Conservation (phyloP, 1,140 invertebrate species). For the Zeugodacus cucurbitae region DNA sequence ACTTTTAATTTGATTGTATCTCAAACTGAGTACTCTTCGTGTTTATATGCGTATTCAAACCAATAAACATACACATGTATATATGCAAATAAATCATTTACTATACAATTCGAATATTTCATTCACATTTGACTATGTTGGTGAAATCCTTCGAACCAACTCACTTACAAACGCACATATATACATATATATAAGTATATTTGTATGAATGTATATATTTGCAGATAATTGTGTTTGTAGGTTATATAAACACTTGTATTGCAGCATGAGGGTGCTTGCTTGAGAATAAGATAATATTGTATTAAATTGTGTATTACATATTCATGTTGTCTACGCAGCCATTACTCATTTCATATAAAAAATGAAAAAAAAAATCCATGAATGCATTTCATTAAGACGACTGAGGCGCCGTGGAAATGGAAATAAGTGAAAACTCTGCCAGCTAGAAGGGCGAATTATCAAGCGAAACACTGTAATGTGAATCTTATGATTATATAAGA, state of each 20-base stretch:
- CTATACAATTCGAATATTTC: not conserved
- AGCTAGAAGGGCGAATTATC: too few relatives aligned
- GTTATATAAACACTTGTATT: not conserved
- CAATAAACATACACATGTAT: not conserved
- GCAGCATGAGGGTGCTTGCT: not conserved
- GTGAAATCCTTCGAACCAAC: not conserved
- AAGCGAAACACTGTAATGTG: too few relatives aligned
- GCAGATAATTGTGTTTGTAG: too few relatives aligned
- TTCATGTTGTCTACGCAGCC: not conserved
- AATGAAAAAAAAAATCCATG: not conserved
- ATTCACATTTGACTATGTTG: not conserved
- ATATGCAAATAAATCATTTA: not conserved
- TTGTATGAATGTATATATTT: too few relatives aligned
- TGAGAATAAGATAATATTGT: not conserved
- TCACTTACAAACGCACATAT: not conserved
- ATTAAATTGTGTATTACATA: not conserved
- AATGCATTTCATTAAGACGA: not conserved
- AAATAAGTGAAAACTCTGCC: not conserved
- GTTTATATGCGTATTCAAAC: not conserved
- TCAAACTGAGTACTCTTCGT: not conserved
- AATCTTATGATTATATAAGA: too few relatives aligned
- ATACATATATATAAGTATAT: not conserved
- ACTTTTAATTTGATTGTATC: slow-evolving; percentile 6
- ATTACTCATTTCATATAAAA: not conserved
- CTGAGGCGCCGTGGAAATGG: not conserved